These are phyloP conservation scores for Pycnonotus jocosus DNA, from an alignment of 2,113 vertebrate species.

Conservation along the genomic window DNA sequence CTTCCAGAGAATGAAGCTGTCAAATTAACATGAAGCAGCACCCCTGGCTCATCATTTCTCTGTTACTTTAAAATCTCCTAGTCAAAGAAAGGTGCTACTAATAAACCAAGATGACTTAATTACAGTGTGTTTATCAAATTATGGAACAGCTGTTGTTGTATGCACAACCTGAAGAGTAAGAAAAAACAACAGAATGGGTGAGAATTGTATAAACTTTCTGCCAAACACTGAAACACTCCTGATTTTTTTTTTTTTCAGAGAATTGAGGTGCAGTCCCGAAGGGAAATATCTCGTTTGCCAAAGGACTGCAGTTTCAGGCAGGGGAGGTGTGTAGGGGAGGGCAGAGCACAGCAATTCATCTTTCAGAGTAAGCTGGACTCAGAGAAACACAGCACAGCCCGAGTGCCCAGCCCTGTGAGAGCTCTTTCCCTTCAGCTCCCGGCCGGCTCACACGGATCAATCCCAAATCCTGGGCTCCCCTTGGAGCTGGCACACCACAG, in stretches of 20 bases:
- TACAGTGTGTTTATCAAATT: background rate
- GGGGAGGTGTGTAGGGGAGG: background rate
- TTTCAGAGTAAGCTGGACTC: background rate
- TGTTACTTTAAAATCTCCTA: background rate
- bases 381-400: background rate
- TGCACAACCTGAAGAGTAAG: background rate
- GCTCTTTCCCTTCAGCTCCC: background rate
- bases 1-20: background rate
- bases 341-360: background rate
- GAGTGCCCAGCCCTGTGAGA: background rate
- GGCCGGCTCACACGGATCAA: background rate
- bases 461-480: rapidly evolving
- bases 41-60: background rate
- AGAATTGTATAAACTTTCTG: background rate
- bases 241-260: background rate
- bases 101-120: background rate
- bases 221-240: background rate
- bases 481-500: rapidly evolving
- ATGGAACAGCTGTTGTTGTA: background rate
- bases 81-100: background rate
- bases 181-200: background rate
- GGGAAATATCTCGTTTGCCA: background rate
- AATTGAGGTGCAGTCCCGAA: background rate
- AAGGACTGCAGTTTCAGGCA: background rate
- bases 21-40: background rate